Base-by-base conservation (phyloP, 2,888 invertebrate species). In the Drosophila percnosoma region DNA sequence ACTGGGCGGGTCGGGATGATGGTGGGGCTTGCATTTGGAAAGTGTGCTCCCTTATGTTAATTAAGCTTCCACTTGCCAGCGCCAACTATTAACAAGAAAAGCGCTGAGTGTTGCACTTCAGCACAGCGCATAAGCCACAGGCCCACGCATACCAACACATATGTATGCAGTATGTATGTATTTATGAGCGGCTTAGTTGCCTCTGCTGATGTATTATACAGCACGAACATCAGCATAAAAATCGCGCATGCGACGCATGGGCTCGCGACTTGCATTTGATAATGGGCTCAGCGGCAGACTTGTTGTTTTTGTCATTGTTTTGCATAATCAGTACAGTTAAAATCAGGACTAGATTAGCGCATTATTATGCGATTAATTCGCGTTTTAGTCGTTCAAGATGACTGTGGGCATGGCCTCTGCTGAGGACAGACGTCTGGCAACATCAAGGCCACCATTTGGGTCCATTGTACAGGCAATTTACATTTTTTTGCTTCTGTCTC, bases 31-130 rank as follows among this genome's bases (percentile, higher is more conserved):
- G 68, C 66, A 69, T 73, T 66, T 52, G 45, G 60, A 77, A 77
- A 78, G 72, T 75, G 72, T 48, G 75, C 73, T 83, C 78, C 84
- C 77, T 85, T 85, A 89, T 85, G 85, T 86, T 85, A 85, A 85
- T 85, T 85, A 85, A 89, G 85, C 89, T 73, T 73, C 78, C 82
- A 88, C 89, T 85, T 84, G 72, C 82, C 72, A 80, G 61, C 65
- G 52, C 62, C 66, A 85, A 86, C 87, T 89, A 89, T 83, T 89
- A 75, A 83, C 76, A 88, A 79, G 68, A 71, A 83, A 81, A 88
- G 71, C 73, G 81, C 79, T 81, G 79, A 89, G 89, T 80, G 72
- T 75, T 65, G 73, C 76, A 73, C 72, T 82, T 75, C 66, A 68
- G 66, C 65, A 60, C 53, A 60, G 57, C 71, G 15, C 67, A 65